Percentiles rank a stretch among this genome's conserved stretches.
Evolutionary conservation across 2,888 invertebrate genomes (phyloP).

Genomic region (Harpagoxenus sublaevis): DNA sequence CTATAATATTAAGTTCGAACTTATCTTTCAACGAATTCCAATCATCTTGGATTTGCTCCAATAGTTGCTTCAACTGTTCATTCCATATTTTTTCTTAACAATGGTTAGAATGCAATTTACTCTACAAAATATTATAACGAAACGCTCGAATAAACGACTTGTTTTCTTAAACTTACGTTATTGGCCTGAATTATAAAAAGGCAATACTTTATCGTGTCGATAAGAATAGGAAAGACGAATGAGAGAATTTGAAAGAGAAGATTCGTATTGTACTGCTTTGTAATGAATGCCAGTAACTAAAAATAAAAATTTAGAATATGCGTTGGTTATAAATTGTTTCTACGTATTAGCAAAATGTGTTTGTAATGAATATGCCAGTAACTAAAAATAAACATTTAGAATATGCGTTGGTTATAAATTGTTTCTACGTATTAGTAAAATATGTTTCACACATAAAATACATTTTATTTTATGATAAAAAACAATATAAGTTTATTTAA

Average conservation of each 20-base stretch:
- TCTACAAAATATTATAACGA: not conserved
- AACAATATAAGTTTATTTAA: not conserved
- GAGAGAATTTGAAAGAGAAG: slow-evolving; percentile 27
- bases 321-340: not conserved
- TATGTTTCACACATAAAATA: not conserved
- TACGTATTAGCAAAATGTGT: not conserved
- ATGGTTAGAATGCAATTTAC: not conserved
- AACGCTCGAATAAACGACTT: not conserved
- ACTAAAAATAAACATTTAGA: not conserved
- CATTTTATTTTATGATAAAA: not conserved
- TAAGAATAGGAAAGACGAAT: slow-evolving; percentile 15
- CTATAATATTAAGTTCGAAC: slow-evolving; percentile 40
- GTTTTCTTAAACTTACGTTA: slow-evolving; percentile 35
- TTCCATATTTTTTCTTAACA: slow-evolving; percentile 12
- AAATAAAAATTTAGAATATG: not conserved
- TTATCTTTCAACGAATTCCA: slow-evolving; percentile 32
- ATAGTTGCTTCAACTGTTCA: slow-evolving; percentile 39
- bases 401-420: not conserved
- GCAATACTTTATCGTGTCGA: slow-evolving; percentile 23
- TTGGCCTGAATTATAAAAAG: slow-evolving; percentile 20
- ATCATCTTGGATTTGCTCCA: slow-evolving; percentile 30
- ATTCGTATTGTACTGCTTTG: slow-evolving; percentile 20
- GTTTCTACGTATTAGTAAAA: not conserved
- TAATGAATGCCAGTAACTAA: slow-evolving; percentile 34
- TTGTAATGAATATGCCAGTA: too few species aligned